A percentile compares a stretch with the other conserved stretches of the same genome.
Evolutionary conservation across 2,797 vertebrate genomes (phyloP).

Genomic region (Myotis myotis): DNA sequence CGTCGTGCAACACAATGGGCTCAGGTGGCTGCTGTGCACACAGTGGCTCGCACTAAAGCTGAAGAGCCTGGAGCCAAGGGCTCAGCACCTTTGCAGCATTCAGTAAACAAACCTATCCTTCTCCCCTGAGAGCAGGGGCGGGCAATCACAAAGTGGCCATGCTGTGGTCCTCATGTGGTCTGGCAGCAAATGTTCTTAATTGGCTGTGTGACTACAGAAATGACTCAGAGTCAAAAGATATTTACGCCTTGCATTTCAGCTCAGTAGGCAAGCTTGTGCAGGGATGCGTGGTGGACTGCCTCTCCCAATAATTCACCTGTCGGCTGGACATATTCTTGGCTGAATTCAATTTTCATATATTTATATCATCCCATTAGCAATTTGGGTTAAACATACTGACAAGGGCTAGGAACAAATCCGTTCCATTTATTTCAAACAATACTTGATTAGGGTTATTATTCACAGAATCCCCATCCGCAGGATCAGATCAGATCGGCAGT

Average conservation of each 20-base stretch:
- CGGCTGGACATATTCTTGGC: neutral
- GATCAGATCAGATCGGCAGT: neutral
- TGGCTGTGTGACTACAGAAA: neutral
- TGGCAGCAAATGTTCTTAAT: neutral
- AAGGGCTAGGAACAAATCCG: neutral
- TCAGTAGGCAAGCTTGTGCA: neutral
- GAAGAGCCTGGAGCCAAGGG: neutral
- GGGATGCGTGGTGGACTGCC: neutral
- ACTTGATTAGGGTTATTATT: neutral
- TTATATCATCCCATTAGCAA: neutral
- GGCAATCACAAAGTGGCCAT: neutral
- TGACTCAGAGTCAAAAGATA: neutral
- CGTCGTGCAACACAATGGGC: accelerated
- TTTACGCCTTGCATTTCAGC: neutral
- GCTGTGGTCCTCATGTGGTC: neutral
- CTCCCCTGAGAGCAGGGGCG: neutral
- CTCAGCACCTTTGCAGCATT: neutral
- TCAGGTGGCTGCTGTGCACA: neutral
- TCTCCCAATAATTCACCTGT: neutral
- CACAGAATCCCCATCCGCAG: neutral
- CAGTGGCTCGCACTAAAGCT: accelerated
- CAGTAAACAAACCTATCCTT: neutral
- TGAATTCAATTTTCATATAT: neutral
- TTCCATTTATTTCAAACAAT: neutral
- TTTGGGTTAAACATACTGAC: neutral